These are phyloP conservation scores for Tympanuchus pallidicinctus DNA, from an alignment of 2,113 vertebrate genomes.

Conservation along the genomic window DNA sequence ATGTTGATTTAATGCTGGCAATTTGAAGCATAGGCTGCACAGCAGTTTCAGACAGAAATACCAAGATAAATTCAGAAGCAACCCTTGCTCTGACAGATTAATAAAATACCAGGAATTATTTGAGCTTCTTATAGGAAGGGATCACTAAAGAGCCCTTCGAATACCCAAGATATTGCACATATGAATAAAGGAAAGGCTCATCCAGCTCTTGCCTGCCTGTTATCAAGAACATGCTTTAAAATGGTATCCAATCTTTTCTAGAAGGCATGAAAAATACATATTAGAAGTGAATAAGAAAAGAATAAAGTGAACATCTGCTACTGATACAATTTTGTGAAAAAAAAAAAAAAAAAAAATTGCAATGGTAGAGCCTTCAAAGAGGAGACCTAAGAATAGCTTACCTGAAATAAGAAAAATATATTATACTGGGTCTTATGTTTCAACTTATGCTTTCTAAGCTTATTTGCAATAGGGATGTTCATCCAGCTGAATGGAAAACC, in stretches of 20 bases:
- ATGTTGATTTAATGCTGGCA: slow-evolving; percentile 73
- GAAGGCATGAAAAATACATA: slow-evolving; percentile 29
- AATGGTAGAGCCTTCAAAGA: background rate
- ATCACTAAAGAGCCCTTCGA: slow-evolving; percentile 64
- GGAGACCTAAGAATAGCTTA: background rate
- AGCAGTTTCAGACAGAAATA: slow-evolving; percentile 76
- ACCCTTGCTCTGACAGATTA: slow-evolving; percentile 72
- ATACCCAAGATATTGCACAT: slow-evolving; percentile 61
- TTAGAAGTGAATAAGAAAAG: slow-evolving; percentile 26
- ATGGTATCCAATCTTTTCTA: slow-evolving; percentile 33
- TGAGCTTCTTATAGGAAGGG: slow-evolving; percentile 66
- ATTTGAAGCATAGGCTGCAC: slow-evolving; percentile 73
- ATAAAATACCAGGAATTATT: slow-evolving; percentile 73
- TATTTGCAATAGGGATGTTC: background rate
- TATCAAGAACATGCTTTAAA: slow-evolving; percentile 45
- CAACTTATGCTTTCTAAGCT: background rate
- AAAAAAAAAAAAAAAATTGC: background rate
- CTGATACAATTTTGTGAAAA: slow-evolving; percentile 8
- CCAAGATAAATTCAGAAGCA: slow-evolving; percentile 76
- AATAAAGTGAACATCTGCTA: slow-evolving; percentile 27
- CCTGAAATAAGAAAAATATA: background rate
- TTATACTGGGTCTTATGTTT: background rate
- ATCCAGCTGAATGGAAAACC: background rate
- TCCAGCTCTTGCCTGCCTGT: slow-evolving; percentile 23
- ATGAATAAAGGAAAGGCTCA: slow-evolving; percentile 41